Base-by-base conservation (phyloP, 2,888 invertebrate species). In the Acronicta leporina region DNA sequence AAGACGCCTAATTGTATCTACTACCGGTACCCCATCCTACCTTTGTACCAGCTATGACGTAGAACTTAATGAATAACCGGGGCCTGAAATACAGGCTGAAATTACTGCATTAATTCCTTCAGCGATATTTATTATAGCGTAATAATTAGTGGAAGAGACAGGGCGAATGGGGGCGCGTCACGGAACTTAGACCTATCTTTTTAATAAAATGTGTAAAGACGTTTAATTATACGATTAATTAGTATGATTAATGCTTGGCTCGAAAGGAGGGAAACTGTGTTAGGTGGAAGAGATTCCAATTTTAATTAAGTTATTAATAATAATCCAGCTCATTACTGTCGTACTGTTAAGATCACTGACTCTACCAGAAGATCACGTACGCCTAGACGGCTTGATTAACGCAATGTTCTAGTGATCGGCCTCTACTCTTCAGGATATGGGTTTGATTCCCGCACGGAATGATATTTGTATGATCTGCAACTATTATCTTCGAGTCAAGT, bases 61-160 rank as follows among this genome's bases (percentile, higher is more conserved):
- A 73, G 71, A 75, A 73, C 68, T 79, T 80, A 83, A 82, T 83
- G 80, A 83, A 84, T 83, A 85, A 81, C 79, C 77, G 66, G 50
- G 41, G 52, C 67, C 58, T 73, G 68, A 72, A 79, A 76, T 60
- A 82, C 73, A 67, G 78, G 68, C 75, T 71, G 66, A 80, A 86
- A 86, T 87, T 87, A 82, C 85, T 79, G 82, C 84, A 83, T 82
- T 85, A 85, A 86, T 81, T 84, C 80, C 75, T 74, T 62, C 57
- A 59, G 73, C 78, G 79, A 79, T 86, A 84, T 84, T 87, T 87
- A 86, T 84, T 83, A 81, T 79, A 75, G 77, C 71, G 73, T 80
- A 79, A 79, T 82, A 84, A 84, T 84, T 83, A 81, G 79, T 70
- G 75, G 64, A 74, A 75, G 71, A 71, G 73, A 73, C 63, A 61